Percentiles rank a stretch among this genome's conserved stretches.
Evolutionary conservation across 2,797 vertebrate genomes (phyloP).

Genomic region (Staurois parvus): DNA sequence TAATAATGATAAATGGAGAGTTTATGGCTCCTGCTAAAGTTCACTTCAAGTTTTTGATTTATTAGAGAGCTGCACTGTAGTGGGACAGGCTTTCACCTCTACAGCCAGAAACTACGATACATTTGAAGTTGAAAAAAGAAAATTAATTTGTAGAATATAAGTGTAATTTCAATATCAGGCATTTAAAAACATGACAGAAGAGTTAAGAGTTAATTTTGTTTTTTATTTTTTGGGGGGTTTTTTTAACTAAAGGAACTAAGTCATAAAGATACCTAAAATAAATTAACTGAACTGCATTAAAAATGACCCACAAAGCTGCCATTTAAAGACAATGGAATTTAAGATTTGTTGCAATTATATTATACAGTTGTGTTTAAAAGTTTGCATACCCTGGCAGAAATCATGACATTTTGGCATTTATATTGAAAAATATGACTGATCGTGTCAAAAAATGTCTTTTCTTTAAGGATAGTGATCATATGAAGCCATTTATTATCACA

Average conservation of each 20-base stretch:
- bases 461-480: too few species aligned
- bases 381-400: too few species aligned
- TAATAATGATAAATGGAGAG: slow-evolving; percentile 70
- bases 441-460: too few species aligned
- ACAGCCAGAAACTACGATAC: slow-evolving; percentile 46
- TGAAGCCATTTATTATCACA: too few species aligned
- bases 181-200: not conserved
- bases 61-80: slow-evolving; percentile 15
- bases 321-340: not conserved
- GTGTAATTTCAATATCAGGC: slow-evolving; percentile 18
- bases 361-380: too few species aligned
- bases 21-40: slow-evolving; percentile 66
- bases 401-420: too few species aligned
- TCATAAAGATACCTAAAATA: not conserved
- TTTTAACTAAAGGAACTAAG: not conserved
- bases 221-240: not conserved
- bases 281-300: not conserved
- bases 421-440: too few species aligned
- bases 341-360: not conserved
- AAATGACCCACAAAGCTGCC: not conserved
- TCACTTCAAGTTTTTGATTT: slow-evolving; percentile 64
- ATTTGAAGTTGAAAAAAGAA: slow-evolving; percentile 41
- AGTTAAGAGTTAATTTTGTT: not conserved
- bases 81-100: slow-evolving; percentile 60
- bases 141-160: slow-evolving; percentile 14